Evolutionary conservation across 2,888 invertebrate genomes (phyloP), one percentile per base, ranked within the genome.

Genomic region (Patella ulyssiponensis): DNA sequence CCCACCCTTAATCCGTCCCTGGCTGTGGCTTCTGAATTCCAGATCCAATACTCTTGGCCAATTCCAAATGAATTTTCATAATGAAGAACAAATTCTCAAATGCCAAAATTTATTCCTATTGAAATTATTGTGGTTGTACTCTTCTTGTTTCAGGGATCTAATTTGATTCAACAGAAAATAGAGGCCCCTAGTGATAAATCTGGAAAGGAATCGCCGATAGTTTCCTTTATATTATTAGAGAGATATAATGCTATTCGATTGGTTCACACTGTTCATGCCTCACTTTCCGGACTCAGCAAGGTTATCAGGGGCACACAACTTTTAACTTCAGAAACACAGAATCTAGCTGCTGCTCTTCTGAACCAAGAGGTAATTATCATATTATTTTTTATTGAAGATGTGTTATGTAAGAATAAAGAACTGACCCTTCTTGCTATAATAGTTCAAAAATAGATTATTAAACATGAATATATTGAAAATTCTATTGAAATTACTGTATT

Each of bases 171-270:
- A 84, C 82, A 86, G 73, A 91, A 89, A 82, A 85, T 91, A 33
- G 75, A 85, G 1, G 86, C 89, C 14, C 90, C 91, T n/a, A 83
- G 81, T 58, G 89, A 86, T 83, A 91, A 88, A 75, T 82, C 88
- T 12, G 88, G 88, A 54, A 85, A 87, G 15, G 90, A 90, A 56
- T 87, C 91, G 12, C 94, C 95, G 0, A 87, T 95, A 7, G 91
- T 93, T 56, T 93, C 93, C 7, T 95, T 95, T 89, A 92, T 96
- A 20, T 84, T 89, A 3, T 93, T 95, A 82, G 96, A 96, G 89
- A 93, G 93, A 78, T 92, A 91, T 79, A 93, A 93, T 80, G 94
- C 94, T 0, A 90, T 94, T n/a, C 91, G 89, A 73, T 91, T 95
- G 70, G 93, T 95, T 12, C 94, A 94, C 87, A 89, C 90, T 33